Evolutionary conservation across 37 sponge, comb jelly and placozoan genomes (phyloP).

Genomic region (Amphimedon queenslandica): DNA sequence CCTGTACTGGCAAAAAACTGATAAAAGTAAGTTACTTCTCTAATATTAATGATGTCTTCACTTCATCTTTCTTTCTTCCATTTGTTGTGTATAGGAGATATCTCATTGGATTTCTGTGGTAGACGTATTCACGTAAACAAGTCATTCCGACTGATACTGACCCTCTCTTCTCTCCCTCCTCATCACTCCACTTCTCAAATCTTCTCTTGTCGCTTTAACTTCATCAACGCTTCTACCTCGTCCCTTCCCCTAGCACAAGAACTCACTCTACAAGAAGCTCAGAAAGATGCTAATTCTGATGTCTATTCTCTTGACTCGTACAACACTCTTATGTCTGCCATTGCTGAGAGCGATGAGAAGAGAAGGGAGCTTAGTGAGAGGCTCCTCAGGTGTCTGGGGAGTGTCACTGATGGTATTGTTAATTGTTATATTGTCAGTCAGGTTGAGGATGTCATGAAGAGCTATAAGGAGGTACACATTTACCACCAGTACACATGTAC

Average conservation of each 20-base stretch:
- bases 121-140: conserved; percentile 38
- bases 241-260: conserved; percentile 27
- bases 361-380: too few relatives aligned
- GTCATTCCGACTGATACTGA: conserved; percentile 42
- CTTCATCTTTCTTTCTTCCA: neutral
- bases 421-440: too few relatives aligned
- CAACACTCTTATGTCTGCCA: too few relatives aligned
- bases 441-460: too few relatives aligned
- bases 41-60: neutral
- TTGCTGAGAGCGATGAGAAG: too few relatives aligned
- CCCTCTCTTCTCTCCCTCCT: conserved; percentile 24
- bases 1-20: conserved; percentile 22
- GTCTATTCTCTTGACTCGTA: too few relatives aligned
- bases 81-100: conserved; percentile 1
- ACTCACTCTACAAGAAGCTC: conserved; percentile 17
- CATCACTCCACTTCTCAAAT: conserved; percentile 6
- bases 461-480: too few relatives aligned
- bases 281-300: neutral
- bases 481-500: too few relatives aligned
- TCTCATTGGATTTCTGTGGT: conserved; percentile 51
- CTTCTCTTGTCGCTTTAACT: neutral
- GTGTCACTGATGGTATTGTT: too few relatives aligned
- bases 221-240: conserved; percentile 17
- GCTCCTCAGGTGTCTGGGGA: too few relatives aligned
- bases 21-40: neutral